Base-by-base conservation (phyloP, 2,888 invertebrate species). In the Campopleginae sp. region DNA sequence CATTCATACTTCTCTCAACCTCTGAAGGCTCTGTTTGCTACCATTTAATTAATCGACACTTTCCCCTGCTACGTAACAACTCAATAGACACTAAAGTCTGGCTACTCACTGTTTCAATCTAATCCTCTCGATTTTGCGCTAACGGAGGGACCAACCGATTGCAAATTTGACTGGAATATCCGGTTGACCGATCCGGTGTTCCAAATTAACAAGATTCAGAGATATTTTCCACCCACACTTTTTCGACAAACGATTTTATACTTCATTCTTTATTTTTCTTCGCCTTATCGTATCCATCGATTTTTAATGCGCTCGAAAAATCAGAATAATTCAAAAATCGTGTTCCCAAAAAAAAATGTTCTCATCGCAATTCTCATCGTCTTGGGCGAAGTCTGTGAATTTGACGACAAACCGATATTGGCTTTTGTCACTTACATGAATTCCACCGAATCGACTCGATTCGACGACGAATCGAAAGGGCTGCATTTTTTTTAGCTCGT, bases 11-110 rank as follows among this genome's bases (percentile, higher is more conserved):
- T 44, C 71, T 80, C 65, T 51, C 71, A 58, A 65, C 74, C 68
- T 90, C 88, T 89, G 86, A 91, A 88, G 90, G 89, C 90, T 91
- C 88, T 93, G 91, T 93, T 93, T 93, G 90, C 92, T 86, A 82
- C 90, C 89, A 90, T 91, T 93, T 93, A 93, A 93, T 93, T 93
- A 92, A 91, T 91, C 88, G 78, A 61, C 33, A 66, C 68, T 51
- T 68, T 58, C 51, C 75, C 61, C 42, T 42, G 65, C 48, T 51
- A 63, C 54, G 31, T n/a, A 5, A 46, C 72, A 48, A 80, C 80
- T 84, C 83, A 71, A 63, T 72, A 82, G 85, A 42, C 80, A 71
- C 23, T 27, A 66, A 80, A 84, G 65, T 77, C 46, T 48, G 74
- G 46, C 66, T 46, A 80, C 33, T 23, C 42, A 58, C 51, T 54